A percentile compares a stretch with the other conserved stretches of the same genome.
phyloP scores from a whole-genome alignment of 64 coral and sea anemone genomes.

The Porites australiensis region DNA sequence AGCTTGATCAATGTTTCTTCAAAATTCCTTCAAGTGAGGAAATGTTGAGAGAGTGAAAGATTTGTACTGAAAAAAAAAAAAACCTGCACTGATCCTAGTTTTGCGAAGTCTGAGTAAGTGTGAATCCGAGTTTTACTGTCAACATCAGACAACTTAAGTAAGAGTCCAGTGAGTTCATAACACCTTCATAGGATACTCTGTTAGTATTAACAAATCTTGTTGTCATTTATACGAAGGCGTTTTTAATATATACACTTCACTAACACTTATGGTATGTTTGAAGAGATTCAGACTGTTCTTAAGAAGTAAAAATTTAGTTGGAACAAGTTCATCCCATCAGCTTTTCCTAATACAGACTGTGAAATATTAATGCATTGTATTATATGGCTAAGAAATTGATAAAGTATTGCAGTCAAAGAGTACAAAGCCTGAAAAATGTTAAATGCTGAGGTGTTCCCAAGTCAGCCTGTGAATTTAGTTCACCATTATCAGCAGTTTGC shows the following conservation, averaged over 20 bases:
- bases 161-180: too few species aligned
- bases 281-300: not conserved
- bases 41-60: too few species aligned
- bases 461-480: not conserved
- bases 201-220: not conserved
- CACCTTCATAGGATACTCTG: not conserved
- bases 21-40: too few species aligned
- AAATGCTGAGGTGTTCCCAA: not conserved
- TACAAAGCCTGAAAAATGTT: not conserved
- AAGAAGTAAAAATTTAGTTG: not conserved
- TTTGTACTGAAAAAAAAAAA: too few species aligned
- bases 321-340: not conserved
- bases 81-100: too few species aligned
- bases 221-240: not conserved
- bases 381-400: not conserved
- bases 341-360: not conserved
- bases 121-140: too few species aligned
- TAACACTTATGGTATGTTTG: not conserved
- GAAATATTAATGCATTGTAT: not conserved
- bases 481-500: not conserved
- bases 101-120: too few species aligned
- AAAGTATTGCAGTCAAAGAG: not conserved
- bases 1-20: too few species aligned
- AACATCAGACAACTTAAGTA: too few species aligned
- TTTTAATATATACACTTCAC: slow-evolving; percentile 1